A percentile compares a stretch with the other conserved stretches of the same genome.
These are phyloP conservation scores for Chrysomela aeneicollis DNA, from an alignment of 2,888 invertebrate species.

Conservation along the genomic window DNA sequence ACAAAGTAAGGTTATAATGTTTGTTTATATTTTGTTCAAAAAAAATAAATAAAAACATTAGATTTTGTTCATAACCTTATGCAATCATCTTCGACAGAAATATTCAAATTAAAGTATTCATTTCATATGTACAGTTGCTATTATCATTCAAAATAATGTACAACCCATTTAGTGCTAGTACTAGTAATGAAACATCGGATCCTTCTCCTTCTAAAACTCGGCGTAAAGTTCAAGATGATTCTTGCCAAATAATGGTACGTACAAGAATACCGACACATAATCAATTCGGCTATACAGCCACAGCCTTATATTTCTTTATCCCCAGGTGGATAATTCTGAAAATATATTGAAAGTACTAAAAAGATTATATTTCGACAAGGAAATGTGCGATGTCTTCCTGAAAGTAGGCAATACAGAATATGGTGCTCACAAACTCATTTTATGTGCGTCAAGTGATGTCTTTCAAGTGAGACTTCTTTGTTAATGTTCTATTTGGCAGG, in stretches of 20 bases:
- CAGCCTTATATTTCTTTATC: slow-evolving; percentile 13
- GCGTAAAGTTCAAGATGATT: slow-evolving; percentile 43
- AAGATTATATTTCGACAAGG: slow-evolving; percentile 81
- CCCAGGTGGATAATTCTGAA: slow-evolving; percentile 84
- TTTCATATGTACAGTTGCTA: not conserved
- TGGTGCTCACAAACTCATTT: slow-evolving; percentile 88
- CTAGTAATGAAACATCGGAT: slow-evolving; percentile 29
- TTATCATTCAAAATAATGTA: slow-evolving; percentile 15
- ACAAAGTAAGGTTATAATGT: not conserved
- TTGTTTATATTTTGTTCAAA: not conserved
- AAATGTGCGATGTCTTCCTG: slow-evolving; percentile 89
- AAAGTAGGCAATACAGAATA: slow-evolving; percentile 84
- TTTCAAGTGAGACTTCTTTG: slow-evolving; percentile 75
- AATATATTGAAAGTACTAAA: slow-evolving; percentile 84
- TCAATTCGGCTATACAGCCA: not conserved
- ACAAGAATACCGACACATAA: not conserved
- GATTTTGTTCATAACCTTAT: too few species aligned
- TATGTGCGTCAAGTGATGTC: slow-evolving; percentile 94
- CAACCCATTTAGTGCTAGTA: slow-evolving; percentile 13
- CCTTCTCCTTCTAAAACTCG: slow-evolving; percentile 42
- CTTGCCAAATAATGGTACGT: slow-evolving; percentile 52
- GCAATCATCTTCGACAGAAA: too few species aligned
- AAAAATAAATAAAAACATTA: too few species aligned
- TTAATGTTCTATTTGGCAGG: not conserved
- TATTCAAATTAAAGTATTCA: too few species aligned